These are phyloP conservation scores for Parapsyche elsis DNA, from an alignment of 1,140 invertebrate species.

Conservation along the genomic window DNA sequence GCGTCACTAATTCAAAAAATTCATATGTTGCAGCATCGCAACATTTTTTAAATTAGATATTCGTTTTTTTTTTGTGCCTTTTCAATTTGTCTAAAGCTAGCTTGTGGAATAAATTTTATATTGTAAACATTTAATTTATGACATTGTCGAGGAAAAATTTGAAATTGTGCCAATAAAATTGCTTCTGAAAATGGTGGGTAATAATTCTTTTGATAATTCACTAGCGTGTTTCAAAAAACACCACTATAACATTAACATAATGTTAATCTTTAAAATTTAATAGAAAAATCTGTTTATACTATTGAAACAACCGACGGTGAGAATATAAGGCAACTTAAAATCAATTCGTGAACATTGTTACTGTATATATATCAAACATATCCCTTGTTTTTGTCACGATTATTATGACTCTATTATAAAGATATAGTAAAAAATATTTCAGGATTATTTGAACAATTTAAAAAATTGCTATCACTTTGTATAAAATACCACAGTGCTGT, in stretches of 20 bases:
- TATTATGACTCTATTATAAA: constrained; percentile 55
- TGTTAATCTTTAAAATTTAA: constrained; percentile 46
- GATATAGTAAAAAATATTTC: constrained; percentile 56
- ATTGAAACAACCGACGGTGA: constrained; percentile 57
- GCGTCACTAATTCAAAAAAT: constrained; percentile 56
- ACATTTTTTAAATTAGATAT: neutral
- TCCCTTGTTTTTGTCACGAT: constrained; percentile 52
- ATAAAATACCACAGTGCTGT: constrained; percentile 46
- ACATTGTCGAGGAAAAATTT: constrained; percentile 5
- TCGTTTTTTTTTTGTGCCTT: neutral
- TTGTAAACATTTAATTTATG: constrained; percentile 1
- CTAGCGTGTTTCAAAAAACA: constrained; percentile 29
- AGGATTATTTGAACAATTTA: constrained; percentile 49
- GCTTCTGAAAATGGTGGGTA: neutral
- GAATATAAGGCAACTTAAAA: constrained; percentile 57
- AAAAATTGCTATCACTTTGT: constrained; percentile 52
- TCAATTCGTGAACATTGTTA: constrained; percentile 54
- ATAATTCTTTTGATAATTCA: constrained; percentile 24
- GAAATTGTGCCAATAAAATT: constrained; percentile 12
- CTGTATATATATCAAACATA: constrained; percentile 53
- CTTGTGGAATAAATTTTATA: neutral
- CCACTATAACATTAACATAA: constrained; percentile 35
- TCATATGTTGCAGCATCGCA: constrained; percentile 50
- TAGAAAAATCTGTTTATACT: constrained; percentile 53
- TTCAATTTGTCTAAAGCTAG: constrained; percentile 19